Base-by-base conservation (phyloP, 2,113 vertebrate genomes). In the Pterocles orientalis region DNA sequence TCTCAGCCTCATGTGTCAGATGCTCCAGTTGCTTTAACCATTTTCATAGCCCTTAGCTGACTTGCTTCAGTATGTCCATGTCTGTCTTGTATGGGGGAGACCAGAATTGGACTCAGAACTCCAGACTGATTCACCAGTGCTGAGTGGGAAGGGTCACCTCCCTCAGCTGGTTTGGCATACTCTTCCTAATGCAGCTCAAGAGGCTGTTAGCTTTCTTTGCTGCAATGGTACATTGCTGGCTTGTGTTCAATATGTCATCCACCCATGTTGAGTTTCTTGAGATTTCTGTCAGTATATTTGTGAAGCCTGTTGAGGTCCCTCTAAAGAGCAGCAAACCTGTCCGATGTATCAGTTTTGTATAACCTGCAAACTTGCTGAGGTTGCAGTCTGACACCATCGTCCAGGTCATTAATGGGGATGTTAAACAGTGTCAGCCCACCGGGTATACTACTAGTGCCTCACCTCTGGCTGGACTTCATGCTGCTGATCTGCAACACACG, bases 121-220 rank as follows among this genome's bases (percentile, higher is more conserved):
- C 47, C 36, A 47, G 21, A 51, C 23, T 26, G 11, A 45, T 26
- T 51, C 23, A 79, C 15, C 66, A 51, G 66, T 58, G 33, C 50
- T 28, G 33, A 36, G 25, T 11, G 14, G 34, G 31, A 64, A 78
- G 21, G 33, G 24, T 45, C 64, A 50, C 14, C 12, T 78, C 72
- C 21, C 18, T 54, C 1, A 1, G 2, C 21, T 5, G 45, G 56
- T 8, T 26, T 64, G 33, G 26, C 41, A 14, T 0, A 0, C 34
- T 41, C 24, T 20, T 79, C 45, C 33, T 61, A 66, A 29, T 48
- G 47, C 47, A 68, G 45, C 28, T 17, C 47, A 23, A 10, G 57
- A 71, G 43, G 18, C 43, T 78, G 31, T 78, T 64, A 57, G 17
- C 20, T 7, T 78, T 70, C 11, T 62, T 57, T 56, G 43, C 21